Base-by-base conservation (phyloP, 37 sponge, comb jelly and placozoan genomes). In the Theonella swinhoei region DNA sequence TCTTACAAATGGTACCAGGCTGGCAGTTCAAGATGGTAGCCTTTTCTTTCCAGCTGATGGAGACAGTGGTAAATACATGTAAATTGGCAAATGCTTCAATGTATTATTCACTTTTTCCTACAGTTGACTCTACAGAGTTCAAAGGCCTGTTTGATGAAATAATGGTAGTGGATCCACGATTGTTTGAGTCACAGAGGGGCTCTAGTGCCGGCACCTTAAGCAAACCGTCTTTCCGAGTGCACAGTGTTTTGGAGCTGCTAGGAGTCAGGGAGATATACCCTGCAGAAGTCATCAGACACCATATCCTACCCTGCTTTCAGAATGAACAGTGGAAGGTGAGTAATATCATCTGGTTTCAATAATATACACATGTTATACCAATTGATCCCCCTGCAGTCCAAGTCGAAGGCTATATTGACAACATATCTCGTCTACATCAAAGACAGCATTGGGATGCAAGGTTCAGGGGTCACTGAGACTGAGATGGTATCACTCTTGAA, bases 1-100 rank as follows among this genome's bases (percentile, higher is more conserved):
- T 7, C 67, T 90, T 31, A 68, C 42, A 25, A 39, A 67, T 65
- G 82, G 77, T 24, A 68, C 43, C n/a, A 22, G 80, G 25, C 76
- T 82, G n/a, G 34, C 77, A 29, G 36, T 76, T 29, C 34, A 26
- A 30, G 80, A 66, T 14, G 35, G 59, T 26, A 38, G 42, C 30
- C 22, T 90, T 1, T 90, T 90, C 43, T 90, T 90, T 47, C 91
- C 83, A 1, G 68, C 76, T 33, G 83, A 83, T 1, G n/a, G 60
- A 23, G 36, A 41, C 1, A 82, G 32, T 75, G 82, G 82, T 78
- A 39, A 31, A 34, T 2, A 8, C 25, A 32, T 70, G 14, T 47
- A 47, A 7, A 17, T 14, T 47, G 54, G 7, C 54, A 47, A 47
- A 17, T 47, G 54, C 14, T 14, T 47, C 14, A 17, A 47, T 47